Evolutionary conservation across 92 coral and sea anemone species (phyloP).

Genomic region (Blastomussa wellsi): DNA sequence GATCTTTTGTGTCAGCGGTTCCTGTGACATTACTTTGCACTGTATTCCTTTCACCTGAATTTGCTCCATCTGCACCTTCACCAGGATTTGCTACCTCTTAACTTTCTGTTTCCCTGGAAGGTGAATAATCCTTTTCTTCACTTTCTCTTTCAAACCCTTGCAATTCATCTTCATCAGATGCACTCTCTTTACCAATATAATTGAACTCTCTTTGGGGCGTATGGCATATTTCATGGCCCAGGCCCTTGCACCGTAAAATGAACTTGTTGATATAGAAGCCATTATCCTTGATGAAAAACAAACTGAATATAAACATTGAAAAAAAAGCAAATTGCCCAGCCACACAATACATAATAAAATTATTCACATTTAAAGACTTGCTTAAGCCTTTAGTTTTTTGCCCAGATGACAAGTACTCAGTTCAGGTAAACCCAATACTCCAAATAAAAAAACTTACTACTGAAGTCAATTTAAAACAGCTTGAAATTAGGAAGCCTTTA

Average conservation of each 20-base stretch:
- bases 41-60: conserved; percentile 14
- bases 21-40: not conserved
- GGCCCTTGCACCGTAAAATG: conserved; percentile 26
- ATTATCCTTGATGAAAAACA: conserved; percentile 10
- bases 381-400: too few species aligned
- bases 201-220: not conserved
- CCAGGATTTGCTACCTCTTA: not conserved
- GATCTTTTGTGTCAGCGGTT: not conserved
- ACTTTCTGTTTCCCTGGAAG: conserved; percentile 6
- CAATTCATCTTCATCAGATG: conserved; percentile 13
- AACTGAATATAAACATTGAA: not conserved
- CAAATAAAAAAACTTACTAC: too few species aligned
- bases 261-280: conserved; percentile 21
- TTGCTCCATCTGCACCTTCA: too few species aligned
- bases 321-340: not conserved
- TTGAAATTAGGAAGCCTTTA: too few species aligned
- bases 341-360: too few species aligned
- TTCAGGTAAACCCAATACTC: too few species aligned
- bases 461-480: too few species aligned
- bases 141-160: not conserved
- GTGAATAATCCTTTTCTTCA: conserved; percentile 14
- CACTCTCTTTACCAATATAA: conserved; percentile 8
- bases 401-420: too few species aligned
- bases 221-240: not conserved
- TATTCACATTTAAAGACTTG: too few species aligned